phyloP scores from a whole-genome alignment of 2,888 invertebrate genomes.

The Xestia rhomboidea region DNA sequence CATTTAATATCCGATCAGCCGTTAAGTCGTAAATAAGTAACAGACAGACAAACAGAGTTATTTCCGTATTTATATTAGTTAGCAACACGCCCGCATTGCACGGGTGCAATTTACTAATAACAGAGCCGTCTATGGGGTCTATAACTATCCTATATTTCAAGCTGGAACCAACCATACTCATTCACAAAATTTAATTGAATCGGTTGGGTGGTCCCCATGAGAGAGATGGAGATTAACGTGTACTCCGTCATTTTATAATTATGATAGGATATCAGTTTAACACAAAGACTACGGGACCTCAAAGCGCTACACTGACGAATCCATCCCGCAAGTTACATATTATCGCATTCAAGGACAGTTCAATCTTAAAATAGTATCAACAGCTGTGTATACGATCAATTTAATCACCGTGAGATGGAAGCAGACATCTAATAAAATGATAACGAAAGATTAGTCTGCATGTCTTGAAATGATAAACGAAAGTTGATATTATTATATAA shows the following conservation, averaged over 20 bases:
- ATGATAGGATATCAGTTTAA: too few species aligned
- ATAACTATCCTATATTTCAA: not conserved
- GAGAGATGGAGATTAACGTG: too few species aligned
- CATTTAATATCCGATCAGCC: not conserved
- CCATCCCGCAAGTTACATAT: not conserved
- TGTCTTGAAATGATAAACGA: not conserved
- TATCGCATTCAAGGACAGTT: not conserved
- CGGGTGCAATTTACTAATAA: not conserved
- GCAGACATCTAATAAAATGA: conserved; percentile 1
- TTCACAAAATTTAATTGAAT: not conserved
- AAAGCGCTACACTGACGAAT: not conserved
- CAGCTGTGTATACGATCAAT: not conserved
- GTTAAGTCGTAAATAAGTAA: not conserved
- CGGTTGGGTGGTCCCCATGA: not conserved
- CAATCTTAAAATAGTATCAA: conserved; percentile 6
- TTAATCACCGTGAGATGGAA: conserved; percentile 16
- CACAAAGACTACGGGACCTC: not conserved
- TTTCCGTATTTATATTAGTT: not conserved
- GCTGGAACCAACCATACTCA: not conserved
- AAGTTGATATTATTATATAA: not conserved
- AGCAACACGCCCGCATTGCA: too few species aligned
- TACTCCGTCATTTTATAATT: too few species aligned
- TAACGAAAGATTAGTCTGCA: not conserved
- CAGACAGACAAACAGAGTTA: not conserved
- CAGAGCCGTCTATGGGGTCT: not conserved